These are phyloP conservation scores for Fregetta grallaria DNA, from an alignment of 2,113 vertebrate genomes.

Conservation along the genomic window DNA sequence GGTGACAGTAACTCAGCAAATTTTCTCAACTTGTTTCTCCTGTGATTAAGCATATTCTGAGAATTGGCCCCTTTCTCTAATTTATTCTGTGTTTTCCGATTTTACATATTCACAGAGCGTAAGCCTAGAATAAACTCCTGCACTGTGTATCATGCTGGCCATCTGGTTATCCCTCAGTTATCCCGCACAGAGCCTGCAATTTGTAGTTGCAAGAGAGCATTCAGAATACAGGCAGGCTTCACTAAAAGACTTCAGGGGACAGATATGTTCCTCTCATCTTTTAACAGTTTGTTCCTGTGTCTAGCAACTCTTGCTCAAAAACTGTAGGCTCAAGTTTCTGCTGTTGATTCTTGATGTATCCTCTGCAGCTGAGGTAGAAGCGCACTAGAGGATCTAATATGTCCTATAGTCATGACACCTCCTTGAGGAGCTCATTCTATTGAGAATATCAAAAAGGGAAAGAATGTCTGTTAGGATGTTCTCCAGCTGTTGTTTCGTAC, in stretches of 20 bases:
- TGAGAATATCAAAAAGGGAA: neutral
- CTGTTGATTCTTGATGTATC: neutral
- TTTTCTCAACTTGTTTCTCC: neutral
- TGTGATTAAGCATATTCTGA: neutral
- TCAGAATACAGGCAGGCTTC: neutral
- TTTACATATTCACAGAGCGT: accelerated
- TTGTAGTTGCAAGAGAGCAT: neutral
- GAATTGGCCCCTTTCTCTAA: neutral
- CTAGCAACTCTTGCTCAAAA: neutral
- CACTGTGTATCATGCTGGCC: neutral
- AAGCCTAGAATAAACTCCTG: neutral
- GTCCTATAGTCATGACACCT: neutral
- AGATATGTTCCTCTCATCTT: accelerated
- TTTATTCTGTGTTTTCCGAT: neutral
- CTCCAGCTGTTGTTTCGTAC: neutral
- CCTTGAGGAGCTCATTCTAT: neutral
- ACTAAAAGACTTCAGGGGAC: neutral
- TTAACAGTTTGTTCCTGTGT: neutral
- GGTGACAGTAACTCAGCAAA: neutral
- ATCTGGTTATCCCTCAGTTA: neutral
- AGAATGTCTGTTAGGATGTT: neutral
- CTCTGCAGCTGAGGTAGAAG: neutral
- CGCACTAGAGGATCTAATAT: neutral
- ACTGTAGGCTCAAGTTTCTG: neutral
- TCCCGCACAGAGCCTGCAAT: neutral